Percentiles rank a stretch among this genome's conserved stretches.
phyloP scores from a whole-genome alignment of 2,888 invertebrate genomes.

The Liopterus haemorrhoidalis region DNA sequence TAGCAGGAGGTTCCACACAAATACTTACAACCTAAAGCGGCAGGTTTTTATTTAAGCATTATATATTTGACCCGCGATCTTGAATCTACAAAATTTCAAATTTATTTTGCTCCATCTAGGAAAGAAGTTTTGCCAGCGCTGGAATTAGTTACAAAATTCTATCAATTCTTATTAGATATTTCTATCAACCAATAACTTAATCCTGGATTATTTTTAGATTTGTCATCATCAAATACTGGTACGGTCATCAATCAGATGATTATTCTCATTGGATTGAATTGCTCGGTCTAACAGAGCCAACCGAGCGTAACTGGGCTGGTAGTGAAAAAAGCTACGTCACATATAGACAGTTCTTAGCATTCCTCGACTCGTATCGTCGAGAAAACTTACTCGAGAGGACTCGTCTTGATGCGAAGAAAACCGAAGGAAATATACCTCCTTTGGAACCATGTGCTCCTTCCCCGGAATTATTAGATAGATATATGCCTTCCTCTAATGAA shows the following conservation, averaged over 20 bases:
- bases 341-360: slow-evolving; percentile 61
- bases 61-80: no score
- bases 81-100: no score
- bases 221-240: slow-evolving; percentile 73
- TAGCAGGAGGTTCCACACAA: no score
- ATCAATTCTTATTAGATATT: neutral
- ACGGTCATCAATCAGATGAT: slow-evolving; percentile 64
- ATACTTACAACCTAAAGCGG: no score
- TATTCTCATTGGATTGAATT: slow-evolving; percentile 67
- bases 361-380: slow-evolving; percentile 57
- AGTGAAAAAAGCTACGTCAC: slow-evolving; percentile 64
- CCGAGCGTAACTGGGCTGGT: slow-evolving; percentile 67
- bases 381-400: slow-evolving; percentile 47
- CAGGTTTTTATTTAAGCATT: no score
- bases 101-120: no score
- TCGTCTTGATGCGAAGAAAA: slow-evolving; percentile 36
- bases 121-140: no score
- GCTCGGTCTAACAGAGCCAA: slow-evolving; percentile 61
- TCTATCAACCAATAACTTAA: neutral
- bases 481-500: no score
- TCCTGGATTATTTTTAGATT: slow-evolving; percentile 55
- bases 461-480: slow-evolving; percentile 9
- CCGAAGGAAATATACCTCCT: slow-evolving; percentile 9
- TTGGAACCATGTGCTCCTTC: slow-evolving; percentile 12
- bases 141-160: no score